Evolutionary conservation across 2,113 vertebrate species (phyloP).

Genomic region (Ginglymostoma cirratum): DNA sequence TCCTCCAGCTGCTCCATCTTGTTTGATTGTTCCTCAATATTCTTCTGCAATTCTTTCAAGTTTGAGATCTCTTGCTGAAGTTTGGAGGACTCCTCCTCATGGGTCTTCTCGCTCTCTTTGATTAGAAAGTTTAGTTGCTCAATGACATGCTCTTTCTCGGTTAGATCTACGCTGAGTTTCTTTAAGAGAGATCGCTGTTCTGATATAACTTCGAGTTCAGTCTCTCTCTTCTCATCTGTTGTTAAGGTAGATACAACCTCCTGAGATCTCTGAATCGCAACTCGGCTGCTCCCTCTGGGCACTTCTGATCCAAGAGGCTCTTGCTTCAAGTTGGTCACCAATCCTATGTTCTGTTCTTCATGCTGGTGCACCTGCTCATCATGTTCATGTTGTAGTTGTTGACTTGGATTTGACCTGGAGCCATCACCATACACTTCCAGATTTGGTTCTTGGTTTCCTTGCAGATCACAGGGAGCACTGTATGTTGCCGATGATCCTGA

Average conservation of each 20-base stretch:
- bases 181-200: constrained; percentile 23
- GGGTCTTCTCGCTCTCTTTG: rapidly evolving
- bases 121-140: background rate
- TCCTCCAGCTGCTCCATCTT: constrained; percentile 22
- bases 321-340: background rate
- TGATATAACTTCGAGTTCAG: constrained; percentile 1
- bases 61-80: rapidly evolving
- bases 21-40: background rate
- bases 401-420: background rate
- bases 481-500: background rate
- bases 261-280: background rate
- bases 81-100: background rate
- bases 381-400: background rate
- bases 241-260: background rate
- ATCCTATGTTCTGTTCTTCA: background rate
- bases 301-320: too few species aligned
- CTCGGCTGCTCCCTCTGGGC: too few species aligned
- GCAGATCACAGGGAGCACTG: background rate
- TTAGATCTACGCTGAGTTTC: constrained; percentile 35
- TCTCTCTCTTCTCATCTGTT: background rate
- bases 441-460: background rate
- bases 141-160: rapidly evolving
- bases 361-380: background rate
- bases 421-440: background rate
- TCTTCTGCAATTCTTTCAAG: background rate